A percentile compares a stretch with the other conserved stretches of the same genome.
Conservation (phyloP, 2,113 vertebrate species). For the Puntigrus tetrazona region DNA sequence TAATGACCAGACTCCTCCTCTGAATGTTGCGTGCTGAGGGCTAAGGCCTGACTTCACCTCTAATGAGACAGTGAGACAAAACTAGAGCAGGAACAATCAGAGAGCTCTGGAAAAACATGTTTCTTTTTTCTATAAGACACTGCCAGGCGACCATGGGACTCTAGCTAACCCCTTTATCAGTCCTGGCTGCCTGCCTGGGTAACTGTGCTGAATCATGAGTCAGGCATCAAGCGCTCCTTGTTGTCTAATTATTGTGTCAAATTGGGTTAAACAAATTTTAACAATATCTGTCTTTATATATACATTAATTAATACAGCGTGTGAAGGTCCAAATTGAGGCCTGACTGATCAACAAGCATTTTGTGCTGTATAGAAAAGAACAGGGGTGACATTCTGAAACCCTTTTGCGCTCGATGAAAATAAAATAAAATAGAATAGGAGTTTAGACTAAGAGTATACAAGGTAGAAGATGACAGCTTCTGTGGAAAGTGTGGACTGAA, state of each 20-base stretch:
- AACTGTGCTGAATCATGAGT: slow-evolving; percentile 52
- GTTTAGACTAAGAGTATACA: background rate
- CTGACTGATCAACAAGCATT: background rate
- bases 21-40: background rate
- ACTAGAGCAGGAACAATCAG: background rate
- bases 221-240: slow-evolving; percentile 19
- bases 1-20: slow-evolving; percentile 32
- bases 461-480: background rate
- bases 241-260: slow-evolving; percentile 40
- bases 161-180: background rate
- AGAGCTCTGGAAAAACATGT: slow-evolving; percentile 4
- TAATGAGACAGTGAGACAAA: slow-evolving; percentile 40
- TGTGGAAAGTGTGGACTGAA: background rate
- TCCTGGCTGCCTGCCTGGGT: background rate
- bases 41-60: background rate
- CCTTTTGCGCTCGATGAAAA: background rate
- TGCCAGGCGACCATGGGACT: background rate
- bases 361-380: background rate
- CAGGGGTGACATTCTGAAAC: background rate
- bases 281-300: background rate
- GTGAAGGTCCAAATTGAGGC: background rate
- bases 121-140: background rate
- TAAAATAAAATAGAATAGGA: background rate
- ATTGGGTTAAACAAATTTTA: background rate
- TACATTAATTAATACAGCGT: background rate